A percentile compares a stretch with the other conserved stretches of the same genome.
Evolutionary conservation across 2,888 invertebrate genomes (phyloP).

Genomic region (Mellilla xanthometata): DNA sequence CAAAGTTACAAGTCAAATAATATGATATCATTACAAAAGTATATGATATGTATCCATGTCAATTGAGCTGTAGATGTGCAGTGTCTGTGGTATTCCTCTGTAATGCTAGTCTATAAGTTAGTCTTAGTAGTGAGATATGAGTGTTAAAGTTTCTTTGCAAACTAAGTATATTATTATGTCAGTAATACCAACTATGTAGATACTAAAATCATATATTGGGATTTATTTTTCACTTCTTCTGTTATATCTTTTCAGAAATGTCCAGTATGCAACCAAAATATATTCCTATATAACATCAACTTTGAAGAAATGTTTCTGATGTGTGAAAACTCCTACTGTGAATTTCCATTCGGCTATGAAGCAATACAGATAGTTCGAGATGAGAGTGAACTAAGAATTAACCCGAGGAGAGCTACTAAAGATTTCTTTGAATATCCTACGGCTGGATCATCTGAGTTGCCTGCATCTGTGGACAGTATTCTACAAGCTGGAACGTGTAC

Average conservation of each 20-base stretch:
- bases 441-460: neutral
- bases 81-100: no score
- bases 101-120: no score
- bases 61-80: no score
- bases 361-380: slow-evolving; percentile 46
- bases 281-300: slow-evolving; percentile 49
- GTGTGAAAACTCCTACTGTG: slow-evolving; percentile 60
- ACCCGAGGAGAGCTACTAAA: slow-evolving; percentile 9
- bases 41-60: no score
- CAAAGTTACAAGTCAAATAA: no score
- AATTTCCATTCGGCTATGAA: slow-evolving; percentile 59
- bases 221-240: no score
- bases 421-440: slow-evolving; percentile 33
- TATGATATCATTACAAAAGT: no score
- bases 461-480: neutral
- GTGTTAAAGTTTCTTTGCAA: no score
- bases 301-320: slow-evolving; percentile 55
- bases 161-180: no score
- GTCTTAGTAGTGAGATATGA: no score
- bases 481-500: slow-evolving; percentile 35
- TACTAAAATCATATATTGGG: no score
- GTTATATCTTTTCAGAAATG: slow-evolving; percentile 60
- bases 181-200: no score
- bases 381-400: slow-evolving; percentile 32
- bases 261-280: slow-evolving; percentile 49